Evolutionary conservation across 2,888 invertebrate species (phyloP), one percentile per base, ranked within the genome.

Genomic region (Alentia gelatinosa): DNA sequence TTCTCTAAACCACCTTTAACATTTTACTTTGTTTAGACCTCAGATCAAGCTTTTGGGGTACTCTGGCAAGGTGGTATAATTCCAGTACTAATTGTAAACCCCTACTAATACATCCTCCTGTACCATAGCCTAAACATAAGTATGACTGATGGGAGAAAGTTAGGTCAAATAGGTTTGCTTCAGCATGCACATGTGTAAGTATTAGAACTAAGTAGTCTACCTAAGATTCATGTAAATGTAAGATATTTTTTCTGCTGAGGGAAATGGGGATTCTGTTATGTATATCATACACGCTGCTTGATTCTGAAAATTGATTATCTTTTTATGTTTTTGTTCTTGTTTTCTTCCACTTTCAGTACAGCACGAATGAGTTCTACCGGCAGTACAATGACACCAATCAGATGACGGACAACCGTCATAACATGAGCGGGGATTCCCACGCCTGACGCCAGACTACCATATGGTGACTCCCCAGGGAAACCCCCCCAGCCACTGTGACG

Each of bases 281-380:
- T n/a, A n/a, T n/a, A n/a, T n/a, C n/a, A n/a, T n/a, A n/a, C n/a
- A n/a, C n/a, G n/a, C n/a, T n/a, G n/a, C n/a, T n/a, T n/a, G n/a
- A n/a, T n/a, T n/a, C n/a, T n/a, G n/a, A n/a, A n/a, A n/a, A n/a
- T n/a, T n/a, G n/a, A n/a, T n/a, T n/a, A n/a, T n/a, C n/a, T n/a
- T n/a, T n/a, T n/a, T n/a, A n/a, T n/a, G n/a, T n/a, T n/a, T n/a
- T n/a, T n/a, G n/a, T n/a, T n/a, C n/a, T 33, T 33, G 15, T 79
- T 35, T 79, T 12, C 35, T 83, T 83, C 23, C 1, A n/a, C 26
- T 86, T 86, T 86, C 79, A 93, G 93, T 93, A 93, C 91, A 93
- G 92, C 89, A 93, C 92, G 47, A 92, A 92, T 68, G 92, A 93
- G 50, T 93, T 93, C 90, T 93, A 93, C 88, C 91, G 93, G 30